Conservation (phyloP, 2,888 invertebrate genomes). For the Schizaphis graminum region DNA sequence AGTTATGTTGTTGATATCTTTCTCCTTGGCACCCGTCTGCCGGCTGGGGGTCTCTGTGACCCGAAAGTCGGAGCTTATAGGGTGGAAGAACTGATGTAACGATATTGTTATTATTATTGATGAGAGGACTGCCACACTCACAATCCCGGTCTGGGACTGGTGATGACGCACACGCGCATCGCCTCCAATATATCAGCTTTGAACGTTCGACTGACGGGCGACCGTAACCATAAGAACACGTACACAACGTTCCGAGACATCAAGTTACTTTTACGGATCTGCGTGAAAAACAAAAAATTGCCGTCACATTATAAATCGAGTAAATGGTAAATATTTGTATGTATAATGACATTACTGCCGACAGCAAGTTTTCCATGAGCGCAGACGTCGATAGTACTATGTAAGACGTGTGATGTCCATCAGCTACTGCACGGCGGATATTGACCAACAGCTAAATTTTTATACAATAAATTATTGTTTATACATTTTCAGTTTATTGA, state of each 20-base stretch:
- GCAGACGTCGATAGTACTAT: constrained; percentile 43
- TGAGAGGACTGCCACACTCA: constrained; percentile 71
- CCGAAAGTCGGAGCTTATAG: constrained; percentile 8
- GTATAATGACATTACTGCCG: neutral
- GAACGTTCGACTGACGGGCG: constrained; percentile 73
- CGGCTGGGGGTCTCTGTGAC: neutral
- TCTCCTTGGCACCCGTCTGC: neutral
- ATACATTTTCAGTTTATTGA: neutral
- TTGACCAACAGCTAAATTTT: constrained; percentile 33
- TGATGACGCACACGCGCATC: constrained; percentile 77
- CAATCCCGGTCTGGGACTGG: constrained; percentile 76
- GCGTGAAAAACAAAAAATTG: constrained; percentile 67
- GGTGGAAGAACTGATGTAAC: constrained; percentile 20
- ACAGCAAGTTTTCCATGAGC: constrained; percentile 49
- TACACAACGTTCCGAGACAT: constrained; percentile 78
- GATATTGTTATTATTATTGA: constrained; percentile 40
- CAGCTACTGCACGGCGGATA: neutral
- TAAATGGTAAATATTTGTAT: neutral
- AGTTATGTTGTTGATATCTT: constrained; percentile 31
- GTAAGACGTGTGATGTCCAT: constrained; percentile 39
- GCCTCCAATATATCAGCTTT: constrained; percentile 74
- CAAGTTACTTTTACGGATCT: constrained; percentile 74
- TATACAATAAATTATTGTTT: neutral
- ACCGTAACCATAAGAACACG: constrained; percentile 79
- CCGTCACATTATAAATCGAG: neutral